A percentile compares a stretch with the other conserved stretches of the same genome.
Conservation (phyloP, 2,888 invertebrate species). For the Taphrorychus bicolor region DNA sequence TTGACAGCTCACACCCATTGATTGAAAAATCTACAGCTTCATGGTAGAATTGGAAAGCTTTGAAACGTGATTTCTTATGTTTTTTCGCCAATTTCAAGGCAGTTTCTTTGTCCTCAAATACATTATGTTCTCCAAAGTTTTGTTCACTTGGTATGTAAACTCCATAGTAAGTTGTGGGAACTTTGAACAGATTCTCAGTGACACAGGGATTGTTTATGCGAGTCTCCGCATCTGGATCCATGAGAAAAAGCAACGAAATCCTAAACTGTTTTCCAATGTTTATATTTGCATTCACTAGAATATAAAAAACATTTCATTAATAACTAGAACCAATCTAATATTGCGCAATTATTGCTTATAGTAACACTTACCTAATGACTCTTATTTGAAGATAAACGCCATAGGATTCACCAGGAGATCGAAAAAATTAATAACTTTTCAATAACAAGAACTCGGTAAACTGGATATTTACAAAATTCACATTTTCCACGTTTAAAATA, state of each 20-base stretch:
- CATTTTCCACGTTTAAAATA: no score
- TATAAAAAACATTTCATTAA: no score
- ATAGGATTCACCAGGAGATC: no score
- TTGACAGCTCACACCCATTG: conserved; percentile 69
- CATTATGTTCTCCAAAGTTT: conserved; percentile 54
- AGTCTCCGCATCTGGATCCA: conserved; percentile 2
- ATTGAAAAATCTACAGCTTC: conserved; percentile 81
- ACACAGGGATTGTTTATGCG: background rate
- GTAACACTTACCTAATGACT: no score
- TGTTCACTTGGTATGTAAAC: conserved; percentile 54
- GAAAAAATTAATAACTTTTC: no score
- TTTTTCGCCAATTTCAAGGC: conserved; percentile 79
- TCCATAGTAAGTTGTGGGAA: conserved; percentile 53
- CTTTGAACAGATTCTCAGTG: background rate
- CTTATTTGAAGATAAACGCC: no score
- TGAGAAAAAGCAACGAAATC: background rate
- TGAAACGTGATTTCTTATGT: conserved; percentile 81
- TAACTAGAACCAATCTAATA: no score
- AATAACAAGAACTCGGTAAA: no score
- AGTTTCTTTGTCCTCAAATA: conserved; percentile 75
- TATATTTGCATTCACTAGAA: background rate
- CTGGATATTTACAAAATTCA: no score
- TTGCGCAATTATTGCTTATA: no score
- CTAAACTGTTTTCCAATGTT: background rate
- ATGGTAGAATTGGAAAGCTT: conserved; percentile 73